Base-by-base conservation (phyloP, 2,888 invertebrate genomes). In the Craniophora ligustri region DNA sequence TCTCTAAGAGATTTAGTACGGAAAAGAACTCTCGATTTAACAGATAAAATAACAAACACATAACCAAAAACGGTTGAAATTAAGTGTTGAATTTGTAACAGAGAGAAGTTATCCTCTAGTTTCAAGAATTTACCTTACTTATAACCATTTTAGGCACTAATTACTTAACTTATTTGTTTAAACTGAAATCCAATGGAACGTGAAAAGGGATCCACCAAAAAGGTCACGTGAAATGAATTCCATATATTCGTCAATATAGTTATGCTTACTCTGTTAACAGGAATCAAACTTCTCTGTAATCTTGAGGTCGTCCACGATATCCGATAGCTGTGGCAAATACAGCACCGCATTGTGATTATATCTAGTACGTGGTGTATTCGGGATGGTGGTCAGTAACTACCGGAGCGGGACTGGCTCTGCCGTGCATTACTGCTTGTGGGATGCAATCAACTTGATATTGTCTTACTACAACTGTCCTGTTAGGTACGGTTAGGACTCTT, bases 311-410 rank as follows among this genome's bases (percentile, higher is more conserved):
- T n/a, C n/a, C 5, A 15, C 6, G 15, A 26, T 21, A 42, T 41
- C 50, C 38, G 30, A 38, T 48, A 41, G 32, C 60, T 60, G 67
- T 14, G 61, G 61, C 14, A 4, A 19, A 23, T 13, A 26, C 23
- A 55, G 6, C 21, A 14, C 34, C 14, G 18, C 19, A 18, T 49
- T 61, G 41, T 34, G 30, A 16, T 14, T 18, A 14, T 13, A 15
- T 7, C 23, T 23, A 16, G 23, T 10, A 28, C n/a, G n/a, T n/a
- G n/a, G n/a, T n/a, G n/a, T 15, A 42, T 34, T 19, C 28, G 28
- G 41, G 13, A 5, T n/a, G 14, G 39, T 31, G 42, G 53, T 67
- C 51, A 42, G n/a, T 30, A 28, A 15, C 26, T 39, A 44, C 39
- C 14, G 41, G 21, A 34, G 32, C 50, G 10, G 30, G 28, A 10